Base-by-base conservation (phyloP, 2,113 vertebrate genomes). In the Sinocyclocheilus anophthalmus region DNA sequence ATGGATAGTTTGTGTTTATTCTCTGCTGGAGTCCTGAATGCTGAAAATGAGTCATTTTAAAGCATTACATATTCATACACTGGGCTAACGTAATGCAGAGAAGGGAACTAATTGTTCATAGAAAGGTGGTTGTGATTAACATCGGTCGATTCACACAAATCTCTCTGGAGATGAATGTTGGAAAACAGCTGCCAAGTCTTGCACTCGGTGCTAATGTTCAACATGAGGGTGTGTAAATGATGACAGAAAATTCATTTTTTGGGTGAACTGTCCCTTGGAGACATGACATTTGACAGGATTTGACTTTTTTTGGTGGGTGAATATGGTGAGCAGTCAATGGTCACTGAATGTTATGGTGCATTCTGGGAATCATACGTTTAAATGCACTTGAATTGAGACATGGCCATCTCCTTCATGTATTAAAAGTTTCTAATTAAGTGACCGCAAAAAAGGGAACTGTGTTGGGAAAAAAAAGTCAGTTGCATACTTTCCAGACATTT, bases 1-100 rank as follows among this genome's bases (percentile, higher is more conserved):
- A 96, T 95, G 94, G 94, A 96, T 96, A 96, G 95, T 96, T 96
- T 96, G 96, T 96, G 95, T 96, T 97, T 97, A 96, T 96, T 95
- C 94, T 94, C 95, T 76, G 95, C 93, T 94, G 93, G 94, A 94
- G 93, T 95, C 95, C 93, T 92, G 93, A 95, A 94, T 92, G 93
- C 93, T 95, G 94, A 96, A 95, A 95, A 96, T 94, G 94, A 94
- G 94, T 95, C 94, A 94, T 96, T 96, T 96, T 94, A 93, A 92
- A 95, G 92, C 94, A 96, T 96, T 96, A 96, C 94, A 94, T 96
- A 96, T 96, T 96, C 95, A 96, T 96, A 95, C 94, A 93, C 94
- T 92, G 95, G 94, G 94, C 95, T 94, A 92, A 93, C 93, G 91
- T 94, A 55, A 26, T 24, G 26, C 69, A 45, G 59, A 24, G 78